phyloP scores from a whole-genome alignment of 2,113 vertebrate genomes.

The Cardinalis cardinalis region DNA sequence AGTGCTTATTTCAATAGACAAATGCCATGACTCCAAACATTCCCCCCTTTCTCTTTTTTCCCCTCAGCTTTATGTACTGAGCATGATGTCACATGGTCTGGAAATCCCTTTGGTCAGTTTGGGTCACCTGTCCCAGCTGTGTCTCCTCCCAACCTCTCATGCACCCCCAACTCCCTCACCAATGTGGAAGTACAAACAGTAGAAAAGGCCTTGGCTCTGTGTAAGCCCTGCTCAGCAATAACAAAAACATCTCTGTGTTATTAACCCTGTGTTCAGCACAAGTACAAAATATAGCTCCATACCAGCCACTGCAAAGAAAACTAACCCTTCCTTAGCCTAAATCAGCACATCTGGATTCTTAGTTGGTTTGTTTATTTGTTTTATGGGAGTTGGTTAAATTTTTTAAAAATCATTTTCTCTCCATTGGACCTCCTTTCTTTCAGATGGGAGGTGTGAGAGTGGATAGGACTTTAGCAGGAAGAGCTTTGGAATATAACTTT shows the following conservation, averaged over 20 bases:
- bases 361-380: background rate
- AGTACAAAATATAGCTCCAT: fast-evolving
- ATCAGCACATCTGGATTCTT: background rate
- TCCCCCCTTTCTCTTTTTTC: fast-evolving
- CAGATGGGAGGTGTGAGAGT: background rate
- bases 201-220: no score
- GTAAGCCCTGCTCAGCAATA: background rate
- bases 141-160: no score
- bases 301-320: background rate
- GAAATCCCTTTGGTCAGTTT: background rate
- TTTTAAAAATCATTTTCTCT: background rate
- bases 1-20: fast-evolving
- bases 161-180: no score
- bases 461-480: background rate
- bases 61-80: background rate
- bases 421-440: background rate
- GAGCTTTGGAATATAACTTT: background rate
- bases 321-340: background rate
- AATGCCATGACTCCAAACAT: background rate
- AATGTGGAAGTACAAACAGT: no score
- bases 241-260: no score
- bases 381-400: background rate
- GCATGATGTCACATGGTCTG: background rate
- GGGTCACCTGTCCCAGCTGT: no score
- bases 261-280: background rate